These are phyloP conservation scores for Pemphigus obesinymphae DNA, from an alignment of 1,140 invertebrate genomes.

Conservation along the genomic window DNA sequence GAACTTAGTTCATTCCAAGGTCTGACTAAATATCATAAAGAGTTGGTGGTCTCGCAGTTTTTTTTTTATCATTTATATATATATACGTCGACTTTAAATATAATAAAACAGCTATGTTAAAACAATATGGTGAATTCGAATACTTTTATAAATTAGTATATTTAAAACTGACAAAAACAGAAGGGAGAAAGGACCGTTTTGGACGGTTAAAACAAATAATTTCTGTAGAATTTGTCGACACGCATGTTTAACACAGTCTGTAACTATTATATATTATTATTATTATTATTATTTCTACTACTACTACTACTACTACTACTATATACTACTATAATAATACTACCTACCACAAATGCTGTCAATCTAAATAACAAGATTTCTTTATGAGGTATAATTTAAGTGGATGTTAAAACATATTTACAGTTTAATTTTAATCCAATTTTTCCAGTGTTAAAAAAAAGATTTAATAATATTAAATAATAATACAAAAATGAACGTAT, in stretches of 20 bases:
- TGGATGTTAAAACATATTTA: neutral
- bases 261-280: neutral
- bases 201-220: neutral
- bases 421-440: neutral
- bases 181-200: neutral
- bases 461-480: too few species aligned
- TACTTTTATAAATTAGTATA: too few species aligned
- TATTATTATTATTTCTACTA: neutral
- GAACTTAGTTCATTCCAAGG: too few species aligned
- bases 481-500: too few species aligned
- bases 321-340: too few species aligned
- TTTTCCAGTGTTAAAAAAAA: too few species aligned
- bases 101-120: neutral
- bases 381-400: neutral
- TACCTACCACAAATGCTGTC: neutral
- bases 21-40: neutral
- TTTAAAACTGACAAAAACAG: neutral
- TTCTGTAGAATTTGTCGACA: neutral
- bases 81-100: neutral
- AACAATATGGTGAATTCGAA: neutral
- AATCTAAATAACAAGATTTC: neutral
- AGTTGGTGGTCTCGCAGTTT: neutral
- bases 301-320: neutral
- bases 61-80: neutral
- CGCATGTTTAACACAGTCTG: neutral